A percentile compares a stretch with the other conserved stretches of the same genome.
Evolutionary conservation across 2,888 invertebrate genomes (phyloP).

Genomic region (Oeneis ivallda): DNA sequence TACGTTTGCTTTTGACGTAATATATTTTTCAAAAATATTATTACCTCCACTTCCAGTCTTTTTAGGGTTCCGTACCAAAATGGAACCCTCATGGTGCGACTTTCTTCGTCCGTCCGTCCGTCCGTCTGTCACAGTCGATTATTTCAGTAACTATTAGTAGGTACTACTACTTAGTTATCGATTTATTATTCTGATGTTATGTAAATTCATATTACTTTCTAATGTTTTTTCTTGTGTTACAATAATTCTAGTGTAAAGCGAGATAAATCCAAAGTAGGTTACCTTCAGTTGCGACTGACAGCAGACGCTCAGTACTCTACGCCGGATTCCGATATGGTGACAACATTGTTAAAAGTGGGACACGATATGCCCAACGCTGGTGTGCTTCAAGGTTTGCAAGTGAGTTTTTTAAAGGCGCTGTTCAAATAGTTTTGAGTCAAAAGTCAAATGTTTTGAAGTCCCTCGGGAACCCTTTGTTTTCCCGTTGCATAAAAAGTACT

Average conservation of each 20-base stretch:
- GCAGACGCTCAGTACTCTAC: slow-evolving; percentile 57
- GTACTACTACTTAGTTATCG: too few relatives aligned
- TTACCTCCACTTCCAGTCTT: too few relatives aligned
- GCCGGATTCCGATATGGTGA: slow-evolving; percentile 44
- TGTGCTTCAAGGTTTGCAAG: slow-evolving; percentile 62
- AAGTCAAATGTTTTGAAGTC: too few relatives aligned
- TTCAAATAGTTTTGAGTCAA: too few relatives aligned
- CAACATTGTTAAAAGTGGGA: slow-evolving; percentile 52
- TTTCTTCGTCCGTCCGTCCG: too few relatives aligned
- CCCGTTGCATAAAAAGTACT: too few relatives aligned
- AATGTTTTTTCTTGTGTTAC: not conserved
- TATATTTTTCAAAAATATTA: not conserved
- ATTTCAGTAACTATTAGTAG: too few relatives aligned
- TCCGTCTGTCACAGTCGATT: too few relatives aligned
- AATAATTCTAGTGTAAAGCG: slow-evolving; percentile 51
- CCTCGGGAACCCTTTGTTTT: not conserved
- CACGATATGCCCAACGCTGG: slow-evolving; percentile 66
- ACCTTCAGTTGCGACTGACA: slow-evolving; percentile 49
- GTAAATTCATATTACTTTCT: too few relatives aligned
- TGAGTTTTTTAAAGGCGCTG: slow-evolving; percentile 34
- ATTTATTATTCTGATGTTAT: too few relatives aligned
- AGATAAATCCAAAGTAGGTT: slow-evolving; percentile 48
- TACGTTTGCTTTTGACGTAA: slow-evolving; percentile 59
- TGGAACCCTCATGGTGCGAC: too few relatives aligned
- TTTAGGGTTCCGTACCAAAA: too few relatives aligned